Evolutionary conservation across 2,888 invertebrate genomes (phyloP), one percentile per base, ranked within the genome.

Genomic region (Vesta saturnalis): DNA sequence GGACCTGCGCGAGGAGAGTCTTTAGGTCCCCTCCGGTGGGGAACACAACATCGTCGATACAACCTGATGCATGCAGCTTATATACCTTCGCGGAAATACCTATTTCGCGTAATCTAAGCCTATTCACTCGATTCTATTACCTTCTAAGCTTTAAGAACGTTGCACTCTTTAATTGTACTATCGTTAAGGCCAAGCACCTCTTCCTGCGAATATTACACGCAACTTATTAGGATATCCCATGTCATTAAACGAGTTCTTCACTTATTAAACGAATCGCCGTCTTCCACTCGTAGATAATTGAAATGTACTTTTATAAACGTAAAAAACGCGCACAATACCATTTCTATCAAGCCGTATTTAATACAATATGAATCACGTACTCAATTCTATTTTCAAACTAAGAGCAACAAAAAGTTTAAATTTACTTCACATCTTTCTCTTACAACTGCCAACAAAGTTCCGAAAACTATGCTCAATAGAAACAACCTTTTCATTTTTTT

Each of bases 1-100:
- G 64, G 71, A 69, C 73, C 59, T 69, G 73, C 73, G 75, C 71
- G 68, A 72, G 66, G 56, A 69, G 64, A n/a, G n/a, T 68, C 67
- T 68, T 62, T 57, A 46, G 61, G 21, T 30, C 67, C 69, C 71
- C 69, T 47, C 71, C 62, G 70, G 67, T 73, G 69, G 66, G 63
- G 64, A 64, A 71, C 67, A 67, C 63, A 71, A 69, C 75, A 74
- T 77, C 82, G 78, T 79, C 81, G 78, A 79, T 81, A 81, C 81
- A 82, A 82, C 82, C 82, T 82, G 82, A 82, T 82, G 82, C 82
- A 82, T 82, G 81, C 80, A 75, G 74, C 71, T 74, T 67, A 64
- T n/a, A n/a, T 73, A 76, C 73, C 73, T 69, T 70, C 68, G 67
- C 69, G 67, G 72, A 63, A 67, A 72, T 73, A 69, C 72, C 71